Base-by-base conservation (phyloP, 92 coral and sea anemone species). In the Plumapathes pennacea region DNA sequence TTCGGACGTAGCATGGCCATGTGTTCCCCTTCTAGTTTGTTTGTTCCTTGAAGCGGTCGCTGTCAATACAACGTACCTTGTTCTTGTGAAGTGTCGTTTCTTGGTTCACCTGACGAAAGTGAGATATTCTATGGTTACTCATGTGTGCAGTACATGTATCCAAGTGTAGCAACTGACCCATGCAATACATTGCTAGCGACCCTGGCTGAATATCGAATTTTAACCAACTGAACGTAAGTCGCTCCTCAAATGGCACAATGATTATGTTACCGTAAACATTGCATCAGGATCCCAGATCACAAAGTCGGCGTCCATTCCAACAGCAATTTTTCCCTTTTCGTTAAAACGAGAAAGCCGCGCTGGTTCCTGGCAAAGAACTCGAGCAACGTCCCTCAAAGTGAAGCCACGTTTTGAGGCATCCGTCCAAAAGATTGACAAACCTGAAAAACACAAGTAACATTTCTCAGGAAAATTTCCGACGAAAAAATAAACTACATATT, bases 241-340 rank as follows among this genome's bases (percentile, higher is more conserved):
- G n/a, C n/a, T n/a, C n/a, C n/a, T n/a, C 8, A 25, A 25, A 52
- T 57, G 50, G 1, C 4, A 24, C n/a, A n/a, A n/a, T n/a, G n/a
- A n/a, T n/a, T 4, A 17, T 0, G 56, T 42, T 84, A 85, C 91
- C 79, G 58, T 49, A 55, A 85, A 60, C 11, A 64, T 26, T 10
- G 64, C 91, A 13, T 85, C 56, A 11, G 91, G 91, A 47, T 80
- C 83, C 91, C 91, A 85, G 25, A 85, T 17, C 13, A 85, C 91
- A 34, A 85, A 61, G 40, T 85, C 91, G 6, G 87, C 91, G 29
- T 85, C 91, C 91, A 72, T 73, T 10, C 91, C 91, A 5, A 54
- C 54, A 0, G 78, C 73, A 46, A 85, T 85, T 32, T 38, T 59
- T 21, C 91, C 91, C 69, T 85, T 85, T 52, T 74, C 82, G 25